These are phyloP conservation scores for Synergus gifuensis DNA, from an alignment of 2,888 invertebrate species.

Conservation along the genomic window DNA sequence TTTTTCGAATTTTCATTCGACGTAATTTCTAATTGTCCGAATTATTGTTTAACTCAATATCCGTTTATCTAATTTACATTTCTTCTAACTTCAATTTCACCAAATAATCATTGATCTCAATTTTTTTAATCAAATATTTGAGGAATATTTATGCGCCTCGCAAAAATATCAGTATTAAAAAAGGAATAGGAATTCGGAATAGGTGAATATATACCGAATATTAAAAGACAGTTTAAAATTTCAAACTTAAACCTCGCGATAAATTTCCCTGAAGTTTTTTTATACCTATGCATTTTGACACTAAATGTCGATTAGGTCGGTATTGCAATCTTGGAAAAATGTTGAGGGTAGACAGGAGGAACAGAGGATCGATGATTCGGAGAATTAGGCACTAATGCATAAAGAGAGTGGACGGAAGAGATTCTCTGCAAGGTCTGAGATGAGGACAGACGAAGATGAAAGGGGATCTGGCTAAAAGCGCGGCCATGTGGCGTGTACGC, in stretches of 20 bases:
- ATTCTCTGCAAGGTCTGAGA: constrained; percentile 50
- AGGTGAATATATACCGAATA: neutral
- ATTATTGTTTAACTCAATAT: too few species aligned
- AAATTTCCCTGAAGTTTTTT: neutral
- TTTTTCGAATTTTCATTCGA: too few species aligned
- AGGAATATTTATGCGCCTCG: too few species aligned
- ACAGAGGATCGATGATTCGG: constrained; percentile 8
- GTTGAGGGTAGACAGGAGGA: constrained; percentile 4
- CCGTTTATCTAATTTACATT: too few species aligned
- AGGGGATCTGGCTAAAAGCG: constrained; percentile 54
- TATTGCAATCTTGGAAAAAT: constrained; percentile 21
- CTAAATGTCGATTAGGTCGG: neutral
- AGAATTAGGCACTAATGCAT: constrained; percentile 29
- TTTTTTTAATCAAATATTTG: too few species aligned
- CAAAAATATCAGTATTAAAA: too few species aligned
- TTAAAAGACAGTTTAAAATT: neutral
- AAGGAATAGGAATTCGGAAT: too few species aligned
- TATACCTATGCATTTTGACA: neutral
- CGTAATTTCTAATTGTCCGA: too few species aligned
- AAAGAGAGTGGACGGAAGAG: constrained; percentile 42
- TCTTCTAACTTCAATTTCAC: too few species aligned
- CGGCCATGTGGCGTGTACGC: constrained; percentile 53
- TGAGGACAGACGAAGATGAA: constrained; percentile 59
- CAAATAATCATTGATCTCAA: too few species aligned
- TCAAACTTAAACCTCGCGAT: neutral